These are phyloP conservation scores for Sminthurinus aureus DNA, from an alignment of 2,888 invertebrate species.

Conservation along the genomic window DNA sequence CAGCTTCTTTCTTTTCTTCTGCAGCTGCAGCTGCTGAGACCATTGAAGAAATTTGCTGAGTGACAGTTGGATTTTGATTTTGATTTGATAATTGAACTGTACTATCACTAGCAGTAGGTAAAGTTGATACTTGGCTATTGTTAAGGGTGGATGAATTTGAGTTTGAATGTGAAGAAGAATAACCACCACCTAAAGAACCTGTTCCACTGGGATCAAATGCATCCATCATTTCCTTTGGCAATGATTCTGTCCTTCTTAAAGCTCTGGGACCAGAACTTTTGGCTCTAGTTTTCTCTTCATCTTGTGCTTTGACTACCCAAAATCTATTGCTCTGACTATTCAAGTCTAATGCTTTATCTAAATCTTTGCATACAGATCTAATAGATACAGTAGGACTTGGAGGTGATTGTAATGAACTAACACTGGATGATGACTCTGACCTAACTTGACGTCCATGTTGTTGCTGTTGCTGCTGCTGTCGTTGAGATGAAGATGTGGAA, in stretches of 20 bases:
- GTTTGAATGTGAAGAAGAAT: constrained; percentile 44
- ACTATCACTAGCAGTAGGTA: not conserved
- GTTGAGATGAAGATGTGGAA: not conserved
- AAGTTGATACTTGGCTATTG: constrained; percentile 10
- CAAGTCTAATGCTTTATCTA: constrained; percentile 53
- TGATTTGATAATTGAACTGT: constrained; percentile 17
- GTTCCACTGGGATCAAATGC: constrained; percentile 63
- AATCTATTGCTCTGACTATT: constrained; percentile 47
- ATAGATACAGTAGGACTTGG: constrained; percentile 59
- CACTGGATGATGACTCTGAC: constrained; percentile 31
- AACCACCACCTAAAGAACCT: constrained; percentile 54
- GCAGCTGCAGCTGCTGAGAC: constrained; percentile 61
- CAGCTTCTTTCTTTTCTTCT: constrained; percentile 50
- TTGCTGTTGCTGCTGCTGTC: too few relatives aligned
- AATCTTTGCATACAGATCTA: constrained; percentile 53
- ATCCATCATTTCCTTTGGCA: constrained; percentile 54
- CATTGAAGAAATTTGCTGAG: constrained; percentile 62
- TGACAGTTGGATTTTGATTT: constrained; percentile 35
- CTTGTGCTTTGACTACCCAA: constrained; percentile 65
- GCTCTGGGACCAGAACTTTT: constrained; percentile 71
- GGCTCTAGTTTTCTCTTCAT: constrained; percentile 74
- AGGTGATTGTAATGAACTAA: constrained; percentile 45
- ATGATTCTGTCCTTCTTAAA: constrained; percentile 64
- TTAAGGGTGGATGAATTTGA: constrained; percentile 51
- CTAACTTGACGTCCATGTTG: constrained; percentile 1